Percentiles rank a stretch among this genome's conserved stretches.
These are phyloP conservation scores for Carabus problematicus DNA, from an alignment of 2,888 invertebrate species.

Conservation along the genomic window DNA sequence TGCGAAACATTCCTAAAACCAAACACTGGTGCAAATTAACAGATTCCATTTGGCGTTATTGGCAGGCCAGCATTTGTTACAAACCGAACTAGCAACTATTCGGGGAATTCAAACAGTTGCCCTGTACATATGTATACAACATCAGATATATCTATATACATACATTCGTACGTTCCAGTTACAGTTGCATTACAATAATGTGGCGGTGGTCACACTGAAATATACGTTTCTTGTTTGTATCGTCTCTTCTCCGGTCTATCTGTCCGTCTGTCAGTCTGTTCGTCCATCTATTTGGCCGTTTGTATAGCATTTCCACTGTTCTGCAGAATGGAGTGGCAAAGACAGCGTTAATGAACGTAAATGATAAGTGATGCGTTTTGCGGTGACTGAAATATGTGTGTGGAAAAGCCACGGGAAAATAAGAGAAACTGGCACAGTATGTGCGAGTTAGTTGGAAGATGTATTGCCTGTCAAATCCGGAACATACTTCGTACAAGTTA, in stretches of 20 bases:
- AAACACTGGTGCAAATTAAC: constrained; percentile 21
- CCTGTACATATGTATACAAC: no score
- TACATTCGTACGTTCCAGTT: no score
- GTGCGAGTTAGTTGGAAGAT: no score
- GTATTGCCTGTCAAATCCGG: no score
- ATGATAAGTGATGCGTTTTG: constrained; percentile 23
- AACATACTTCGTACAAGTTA: no score
- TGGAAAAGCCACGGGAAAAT: constrained; percentile 12
- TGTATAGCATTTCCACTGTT: background rate
- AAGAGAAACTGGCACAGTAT: no score
- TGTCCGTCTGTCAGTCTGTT: background rate
- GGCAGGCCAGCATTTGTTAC: constrained; percentile 13
- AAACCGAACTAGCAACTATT: constrained; percentile 14
- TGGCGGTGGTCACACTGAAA: no score
- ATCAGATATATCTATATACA: no score
- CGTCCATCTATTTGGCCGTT: background rate
- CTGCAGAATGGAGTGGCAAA: constrained; percentile 6
- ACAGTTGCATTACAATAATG: no score
- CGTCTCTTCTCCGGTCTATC: background rate
- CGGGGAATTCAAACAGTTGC: background rate
- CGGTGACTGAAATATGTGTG: background rate
- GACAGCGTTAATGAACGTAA: constrained; percentile 19
- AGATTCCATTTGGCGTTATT: constrained; percentile 22
- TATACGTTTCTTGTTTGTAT: background rate
- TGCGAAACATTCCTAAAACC: constrained; percentile 21